phyloP scores from a whole-genome alignment of 2,113 vertebrate species.

The Tetrao urogallus region DNA sequence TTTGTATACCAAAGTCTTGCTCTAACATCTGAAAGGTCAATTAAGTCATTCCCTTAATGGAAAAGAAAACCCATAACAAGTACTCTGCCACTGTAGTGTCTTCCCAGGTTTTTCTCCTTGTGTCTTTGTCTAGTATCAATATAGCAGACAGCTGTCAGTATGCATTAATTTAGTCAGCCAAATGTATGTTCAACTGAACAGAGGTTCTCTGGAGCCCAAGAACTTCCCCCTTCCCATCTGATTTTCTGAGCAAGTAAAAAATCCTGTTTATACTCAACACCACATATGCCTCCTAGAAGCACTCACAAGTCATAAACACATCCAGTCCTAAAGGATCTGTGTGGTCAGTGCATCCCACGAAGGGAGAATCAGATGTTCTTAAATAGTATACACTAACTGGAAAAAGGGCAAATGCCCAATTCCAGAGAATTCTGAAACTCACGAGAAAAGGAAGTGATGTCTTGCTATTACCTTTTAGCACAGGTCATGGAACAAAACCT shows the following conservation, averaged over 20 bases:
- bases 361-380: not conserved
- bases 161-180: not conserved
- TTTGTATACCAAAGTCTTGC: constrained; percentile 4
- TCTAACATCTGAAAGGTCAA: constrained; percentile 46
- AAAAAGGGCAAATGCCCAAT: not conserved
- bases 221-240: not conserved
- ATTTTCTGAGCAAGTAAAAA: not conserved
- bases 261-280: not conserved
- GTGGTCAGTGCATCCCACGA: not conserved
- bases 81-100: not conserved
- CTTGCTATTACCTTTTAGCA: constrained; percentile 89
- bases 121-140: not conserved
- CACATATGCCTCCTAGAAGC: not conserved
- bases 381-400: not conserved
- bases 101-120: not conserved
- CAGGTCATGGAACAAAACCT: constrained; percentile 97
- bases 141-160: not conserved
- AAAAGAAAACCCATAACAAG: constrained; percentile 19
- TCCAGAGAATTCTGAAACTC: not conserved
- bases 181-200: not conserved
- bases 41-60: constrained; percentile 33
- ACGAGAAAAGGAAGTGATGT: not conserved
- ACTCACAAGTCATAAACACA: not conserved
- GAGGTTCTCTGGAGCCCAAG: not conserved
- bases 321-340: not conserved